Conservation (phyloP, 2,113 vertebrate species). For the Perognathus longimembris region DNA sequence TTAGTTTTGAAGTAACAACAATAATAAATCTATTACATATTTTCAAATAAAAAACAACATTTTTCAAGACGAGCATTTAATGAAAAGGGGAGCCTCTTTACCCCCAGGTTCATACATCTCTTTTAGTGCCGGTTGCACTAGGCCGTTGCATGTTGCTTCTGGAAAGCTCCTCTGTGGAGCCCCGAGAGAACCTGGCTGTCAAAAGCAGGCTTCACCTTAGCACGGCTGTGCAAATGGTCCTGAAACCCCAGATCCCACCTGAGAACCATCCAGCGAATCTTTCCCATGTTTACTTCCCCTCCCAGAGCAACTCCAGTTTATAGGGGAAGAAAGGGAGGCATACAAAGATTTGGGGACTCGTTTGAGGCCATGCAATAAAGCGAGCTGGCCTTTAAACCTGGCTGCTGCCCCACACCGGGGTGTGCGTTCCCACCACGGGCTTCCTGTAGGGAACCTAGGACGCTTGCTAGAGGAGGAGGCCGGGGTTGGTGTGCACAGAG, state of each 20-base stretch:
- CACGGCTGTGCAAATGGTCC: accelerated
- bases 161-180: neutral
- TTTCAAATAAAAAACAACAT: neutral
- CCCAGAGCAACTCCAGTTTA: neutral
- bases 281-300: accelerated
- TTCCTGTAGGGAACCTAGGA: neutral
- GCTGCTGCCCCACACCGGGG: too few relatives aligned
- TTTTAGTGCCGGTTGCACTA: neutral
- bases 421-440: neutral
- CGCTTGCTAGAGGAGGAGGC: accelerated
- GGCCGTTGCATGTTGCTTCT: accelerated
- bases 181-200: too few relatives aligned
- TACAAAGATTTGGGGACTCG: neutral
- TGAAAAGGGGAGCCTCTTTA: neutral
- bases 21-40: neutral
- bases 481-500: accelerated
- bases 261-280: neutral
- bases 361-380: accelerated
- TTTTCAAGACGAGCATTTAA: neutral
- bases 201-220: neutral
- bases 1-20: conserved; percentile 32
- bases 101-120: neutral
- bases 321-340: neutral
- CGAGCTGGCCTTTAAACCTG: neutral
- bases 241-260: neutral